Percentiles rank a stretch among this genome's conserved stretches.
These are phyloP conservation scores for Pseudomyrmex gracilis DNA, from an alignment of 1,140 invertebrate species.

Conservation along the genomic window DNA sequence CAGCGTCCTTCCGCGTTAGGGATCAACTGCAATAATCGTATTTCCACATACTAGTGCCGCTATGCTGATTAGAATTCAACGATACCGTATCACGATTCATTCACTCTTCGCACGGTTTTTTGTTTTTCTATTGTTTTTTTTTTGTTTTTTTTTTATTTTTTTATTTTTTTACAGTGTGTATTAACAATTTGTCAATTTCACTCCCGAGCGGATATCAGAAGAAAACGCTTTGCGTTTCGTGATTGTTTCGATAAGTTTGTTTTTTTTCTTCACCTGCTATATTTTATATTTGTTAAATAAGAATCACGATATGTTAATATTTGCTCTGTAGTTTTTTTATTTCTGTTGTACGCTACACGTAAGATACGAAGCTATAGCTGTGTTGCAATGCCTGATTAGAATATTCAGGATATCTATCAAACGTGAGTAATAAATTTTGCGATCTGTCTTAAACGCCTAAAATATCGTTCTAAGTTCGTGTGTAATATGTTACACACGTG, in stretches of 20 bases:
- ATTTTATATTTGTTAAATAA: not conserved
- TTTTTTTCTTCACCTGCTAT: slow-evolving; percentile 5
- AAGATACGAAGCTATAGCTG: not conserved
- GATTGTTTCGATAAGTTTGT: slow-evolving; percentile 25
- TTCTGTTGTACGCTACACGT: not conserved
- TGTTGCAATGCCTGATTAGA: not conserved
- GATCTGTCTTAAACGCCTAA: not conserved
- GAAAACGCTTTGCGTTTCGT: slow-evolving; percentile 1
- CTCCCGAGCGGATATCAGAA: not conserved
- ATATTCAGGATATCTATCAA: not conserved
- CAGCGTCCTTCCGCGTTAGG: slow-evolving; percentile 60
- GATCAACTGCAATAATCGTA: slow-evolving; percentile 50
- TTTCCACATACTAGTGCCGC: slow-evolving; percentile 6
- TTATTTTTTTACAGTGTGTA: not conserved
- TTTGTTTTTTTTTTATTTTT: too few species aligned
- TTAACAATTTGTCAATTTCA: slow-evolving; percentile 40
- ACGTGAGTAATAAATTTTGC: not conserved
- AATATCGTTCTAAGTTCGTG: not conserved
- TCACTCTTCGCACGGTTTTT: slow-evolving; percentile 24
- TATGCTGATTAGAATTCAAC: slow-evolving; percentile 24
- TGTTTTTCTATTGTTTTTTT: too few species aligned
- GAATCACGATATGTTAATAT: not conserved
- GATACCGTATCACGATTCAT: slow-evolving; percentile 29
- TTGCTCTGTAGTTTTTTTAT: not conserved
- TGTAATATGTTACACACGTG: not conserved